These are phyloP conservation scores for Amia ocellicauda DNA, from an alignment of 2,113 vertebrate genomes.

Conservation along the genomic window DNA sequence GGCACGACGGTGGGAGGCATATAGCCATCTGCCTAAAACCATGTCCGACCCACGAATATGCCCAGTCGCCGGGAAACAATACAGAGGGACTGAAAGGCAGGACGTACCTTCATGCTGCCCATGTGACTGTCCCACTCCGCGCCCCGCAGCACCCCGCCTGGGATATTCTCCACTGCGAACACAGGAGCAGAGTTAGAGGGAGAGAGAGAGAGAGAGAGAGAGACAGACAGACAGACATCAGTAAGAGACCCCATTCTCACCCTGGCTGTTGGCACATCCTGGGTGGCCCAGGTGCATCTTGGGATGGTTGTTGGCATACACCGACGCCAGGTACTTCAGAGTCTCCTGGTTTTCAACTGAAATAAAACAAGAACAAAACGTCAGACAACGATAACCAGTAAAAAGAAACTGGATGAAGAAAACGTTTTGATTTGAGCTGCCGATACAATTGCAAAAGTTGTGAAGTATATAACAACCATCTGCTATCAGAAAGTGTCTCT, in stretches of 20 bases:
- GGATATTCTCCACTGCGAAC: constrained; percentile 67
- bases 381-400: not conserved
- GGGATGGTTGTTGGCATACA: constrained; percentile 90
- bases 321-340: constrained; percentile 84
- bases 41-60: too few species aligned
- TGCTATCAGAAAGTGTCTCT: too few species aligned
- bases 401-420: constrained; percentile 17
- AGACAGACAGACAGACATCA: not conserved
- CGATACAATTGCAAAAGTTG: not conserved
- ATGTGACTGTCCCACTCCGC: constrained; percentile 89
- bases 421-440: not conserved
- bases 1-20: too few species aligned
- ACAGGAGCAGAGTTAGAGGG: constrained; percentile 9
- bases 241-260: constrained; percentile 51
- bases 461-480: not conserved
- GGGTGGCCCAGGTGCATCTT: constrained; percentile 85
- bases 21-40: too few species aligned
- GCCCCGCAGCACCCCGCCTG: constrained; percentile 84
- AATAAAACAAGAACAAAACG: constrained; percentile 21
- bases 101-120: constrained; percentile 93
- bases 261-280: constrained; percentile 80
- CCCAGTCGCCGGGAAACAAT: too few species aligned
- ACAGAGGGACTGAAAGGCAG: not conserved
- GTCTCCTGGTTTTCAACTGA: constrained; percentile 90
- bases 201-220: not conserved